Percentiles rank a stretch among this genome's conserved stretches.
These are phyloP conservation scores for Oryzias celebensis DNA, from an alignment of 2,113 vertebrate genomes.

Conservation along the genomic window DNA sequence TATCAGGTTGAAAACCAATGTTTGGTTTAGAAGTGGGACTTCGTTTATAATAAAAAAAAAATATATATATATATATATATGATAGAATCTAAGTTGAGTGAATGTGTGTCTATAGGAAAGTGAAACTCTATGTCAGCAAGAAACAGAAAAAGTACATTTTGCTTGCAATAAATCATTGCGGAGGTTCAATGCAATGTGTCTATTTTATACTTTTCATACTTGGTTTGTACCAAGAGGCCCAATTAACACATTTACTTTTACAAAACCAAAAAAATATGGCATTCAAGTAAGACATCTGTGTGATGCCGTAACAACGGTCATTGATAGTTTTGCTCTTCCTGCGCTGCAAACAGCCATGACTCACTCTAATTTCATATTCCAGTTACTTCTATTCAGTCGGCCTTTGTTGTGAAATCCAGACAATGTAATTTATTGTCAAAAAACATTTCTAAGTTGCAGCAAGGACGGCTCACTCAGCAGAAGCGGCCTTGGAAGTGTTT, in stretches of 20 bases:
- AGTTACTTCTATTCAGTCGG: slow-evolving; percentile 27
- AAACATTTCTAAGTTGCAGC: slow-evolving; percentile 40
- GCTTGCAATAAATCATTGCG: background rate
- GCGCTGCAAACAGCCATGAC: slow-evolving; percentile 15
- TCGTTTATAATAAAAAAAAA: too few species aligned
- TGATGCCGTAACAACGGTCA: slow-evolving; percentile 6
- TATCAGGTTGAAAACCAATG: too few species aligned
- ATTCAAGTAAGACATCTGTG: background rate
- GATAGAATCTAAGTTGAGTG: background rate
- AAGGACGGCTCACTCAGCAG: slow-evolving; percentile 39
- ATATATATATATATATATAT: background rate
- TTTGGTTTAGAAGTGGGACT: too few species aligned
- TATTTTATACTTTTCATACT: too few species aligned
- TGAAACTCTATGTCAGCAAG: background rate
- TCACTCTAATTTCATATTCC: slow-evolving; percentile 27
- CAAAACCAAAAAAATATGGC: too few species aligned
- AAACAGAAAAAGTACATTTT: background rate
- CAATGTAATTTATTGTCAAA: slow-evolving; percentile 50
- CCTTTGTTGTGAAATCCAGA: slow-evolving; percentile 35
- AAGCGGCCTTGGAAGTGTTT: slow-evolving; percentile 43
- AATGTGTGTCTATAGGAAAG: background rate
- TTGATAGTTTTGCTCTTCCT: slow-evolving; percentile 20
- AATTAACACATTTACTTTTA: too few species aligned
- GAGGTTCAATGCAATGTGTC: background rate
- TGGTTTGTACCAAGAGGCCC: too few species aligned